Conservation (phyloP, 2,113 vertebrate genomes). For the Andinoacara biseriatus region DNA sequence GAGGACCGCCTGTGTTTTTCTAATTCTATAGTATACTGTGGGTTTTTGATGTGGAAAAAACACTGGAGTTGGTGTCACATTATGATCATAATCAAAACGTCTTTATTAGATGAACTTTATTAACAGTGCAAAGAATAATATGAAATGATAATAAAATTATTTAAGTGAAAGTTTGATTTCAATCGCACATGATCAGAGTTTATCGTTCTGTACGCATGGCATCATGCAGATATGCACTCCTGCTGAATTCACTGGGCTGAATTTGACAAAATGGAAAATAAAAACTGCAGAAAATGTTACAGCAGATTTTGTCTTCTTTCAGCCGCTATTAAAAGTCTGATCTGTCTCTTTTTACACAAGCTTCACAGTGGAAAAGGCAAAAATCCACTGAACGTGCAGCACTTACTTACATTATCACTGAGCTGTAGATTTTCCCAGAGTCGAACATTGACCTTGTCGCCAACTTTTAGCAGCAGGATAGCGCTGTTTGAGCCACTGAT, state of each 20-base stretch:
- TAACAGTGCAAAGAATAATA: background rate
- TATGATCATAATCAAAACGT: background rate
- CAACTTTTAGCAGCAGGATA: conserved; percentile 6
- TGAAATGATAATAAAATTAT: background rate
- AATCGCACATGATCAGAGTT: background rate
- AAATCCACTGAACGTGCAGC: conserved; percentile 37
- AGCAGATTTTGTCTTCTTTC: background rate
- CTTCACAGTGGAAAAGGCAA: conserved; percentile 6
- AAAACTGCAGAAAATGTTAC: background rate
- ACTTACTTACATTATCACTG: rapidly evolving
- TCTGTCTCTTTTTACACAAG: background rate
- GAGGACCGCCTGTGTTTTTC: no score
- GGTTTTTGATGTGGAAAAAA: background rate
- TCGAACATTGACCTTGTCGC: conserved; percentile 13
- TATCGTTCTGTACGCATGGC: background rate
- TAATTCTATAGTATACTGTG: background rate
- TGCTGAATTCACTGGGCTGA: no score
- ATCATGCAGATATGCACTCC: no score
- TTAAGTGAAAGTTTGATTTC: background rate
- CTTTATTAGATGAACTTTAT: background rate
- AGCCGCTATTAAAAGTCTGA: background rate
- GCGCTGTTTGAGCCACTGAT: conserved; percentile 2
- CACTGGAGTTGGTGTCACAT: background rate
- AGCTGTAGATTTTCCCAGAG: rapidly evolving
- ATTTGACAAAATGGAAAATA: background rate